These are phyloP conservation scores for Falco cherrug DNA, from an alignment of 2,797 vertebrate genomes.

Conservation along the genomic window DNA sequence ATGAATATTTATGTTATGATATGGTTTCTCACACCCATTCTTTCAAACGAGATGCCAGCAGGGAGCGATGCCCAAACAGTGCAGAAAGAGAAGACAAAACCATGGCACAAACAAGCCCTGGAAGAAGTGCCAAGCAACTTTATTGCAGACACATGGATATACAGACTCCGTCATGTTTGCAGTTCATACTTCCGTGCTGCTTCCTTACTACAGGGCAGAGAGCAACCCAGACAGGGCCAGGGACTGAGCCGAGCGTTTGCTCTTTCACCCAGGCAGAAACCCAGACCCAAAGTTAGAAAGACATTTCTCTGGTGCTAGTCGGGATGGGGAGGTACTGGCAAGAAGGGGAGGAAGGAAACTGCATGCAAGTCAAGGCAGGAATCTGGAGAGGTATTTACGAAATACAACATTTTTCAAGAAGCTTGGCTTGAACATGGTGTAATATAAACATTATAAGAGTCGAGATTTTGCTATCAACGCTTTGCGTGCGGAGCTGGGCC, in stretches of 20 bases:
- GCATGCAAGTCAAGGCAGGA: conserved; percentile 23
- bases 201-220: neutral
- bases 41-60: neutral
- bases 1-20: neutral
- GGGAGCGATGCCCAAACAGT: neutral
- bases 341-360: conserved; percentile 22
- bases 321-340: neutral
- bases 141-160: neutral
- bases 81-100: neutral
- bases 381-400: conserved; percentile 9
- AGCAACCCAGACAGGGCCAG: neutral
- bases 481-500: neutral
- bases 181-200: neutral
- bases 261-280: neutral
- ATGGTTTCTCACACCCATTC: neutral
- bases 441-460: conserved; percentile 16
- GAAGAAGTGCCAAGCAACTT: neutral
- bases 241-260: neutral
- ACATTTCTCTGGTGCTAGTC: neutral
- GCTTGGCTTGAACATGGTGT: neutral
- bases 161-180: neutral
- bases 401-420: conserved; percentile 18
- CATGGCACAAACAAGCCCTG: neutral
- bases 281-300: neutral
- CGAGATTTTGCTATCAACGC: neutral